Evolutionary conservation across 2,113 vertebrate genomes (phyloP).

Genomic region (Verasper variegatus): DNA sequence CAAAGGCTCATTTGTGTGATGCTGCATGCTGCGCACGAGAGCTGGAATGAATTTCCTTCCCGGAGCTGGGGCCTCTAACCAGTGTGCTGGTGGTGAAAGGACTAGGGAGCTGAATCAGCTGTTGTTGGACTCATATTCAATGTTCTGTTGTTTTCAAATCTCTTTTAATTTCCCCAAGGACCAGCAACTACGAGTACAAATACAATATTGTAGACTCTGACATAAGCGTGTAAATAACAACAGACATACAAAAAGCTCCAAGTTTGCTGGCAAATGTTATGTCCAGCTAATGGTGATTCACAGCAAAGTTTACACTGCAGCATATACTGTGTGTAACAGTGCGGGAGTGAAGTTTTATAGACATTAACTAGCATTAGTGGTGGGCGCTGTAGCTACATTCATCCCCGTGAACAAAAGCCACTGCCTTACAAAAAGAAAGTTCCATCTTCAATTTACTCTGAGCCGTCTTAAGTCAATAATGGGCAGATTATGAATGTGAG

Average conservation of each 20-base stretch:
- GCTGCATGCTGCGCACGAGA: too few species aligned
- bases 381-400: not conserved
- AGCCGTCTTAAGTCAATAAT: conserved; percentile 57
- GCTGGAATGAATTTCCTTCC: too few species aligned
- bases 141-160: too few species aligned
- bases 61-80: too few species aligned
- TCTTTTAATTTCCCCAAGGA: too few species aligned
- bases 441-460: conserved; percentile 45
- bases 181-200: too few species aligned
- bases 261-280: not conserved
- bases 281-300: not conserved
- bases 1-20: too few species aligned
- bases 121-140: too few species aligned
- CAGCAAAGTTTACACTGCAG: not conserved
- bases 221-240: not conserved
- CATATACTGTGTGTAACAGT: not conserved
- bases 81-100: too few species aligned
- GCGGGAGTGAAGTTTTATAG: conserved; percentile 7
- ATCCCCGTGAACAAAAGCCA: conserved; percentile 35
- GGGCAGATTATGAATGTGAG: conserved; percentile 48
- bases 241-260: not conserved
- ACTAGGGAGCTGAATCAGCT: too few species aligned
- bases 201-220: not conserved
- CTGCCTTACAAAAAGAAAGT: conserved; percentile 33
- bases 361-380: not conserved